Evolutionary conservation across 2,888 invertebrate species (phyloP).

Genomic region (Neoitamus cyanurus): DNA sequence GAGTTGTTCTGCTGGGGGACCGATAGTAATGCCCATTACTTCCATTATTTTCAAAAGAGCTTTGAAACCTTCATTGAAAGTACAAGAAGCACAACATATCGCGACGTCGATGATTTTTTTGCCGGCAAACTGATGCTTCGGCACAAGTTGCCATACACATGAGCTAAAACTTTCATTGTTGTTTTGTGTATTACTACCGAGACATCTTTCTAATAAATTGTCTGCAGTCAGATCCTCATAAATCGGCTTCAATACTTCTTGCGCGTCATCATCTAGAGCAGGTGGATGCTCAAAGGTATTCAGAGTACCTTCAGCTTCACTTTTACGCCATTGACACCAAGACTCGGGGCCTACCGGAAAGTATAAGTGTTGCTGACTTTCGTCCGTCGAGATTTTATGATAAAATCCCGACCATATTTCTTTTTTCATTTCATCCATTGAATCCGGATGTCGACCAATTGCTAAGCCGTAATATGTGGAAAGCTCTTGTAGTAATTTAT

Average conservation of each 20-base stretch:
- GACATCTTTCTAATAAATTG: background rate
- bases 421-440: no score
- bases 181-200: background rate
- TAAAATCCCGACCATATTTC: no score
- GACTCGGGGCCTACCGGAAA: constrained; percentile 54
- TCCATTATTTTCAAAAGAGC: no score
- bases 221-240: background rate
- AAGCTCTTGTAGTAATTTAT: no score
- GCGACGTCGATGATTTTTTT: no score
- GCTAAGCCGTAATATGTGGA: no score
- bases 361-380: constrained; percentile 57
- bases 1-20: no score
- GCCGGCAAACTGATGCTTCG: constrained; percentile 18
- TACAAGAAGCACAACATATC: no score
- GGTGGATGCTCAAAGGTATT: constrained; percentile 37
- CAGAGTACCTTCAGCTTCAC: constrained; percentile 40
- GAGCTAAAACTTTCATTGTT: background rate
- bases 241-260: background rate
- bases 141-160: background rate
- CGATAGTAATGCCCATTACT: no score
- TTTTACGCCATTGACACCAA: constrained; percentile 54
- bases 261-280: background rate
- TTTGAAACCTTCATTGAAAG: no score
- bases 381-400: constrained; percentile 57
- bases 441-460: no score